These are phyloP conservation scores for Diachasma alloeum DNA, from an alignment of 1,140 invertebrate species.

Conservation along the genomic window DNA sequence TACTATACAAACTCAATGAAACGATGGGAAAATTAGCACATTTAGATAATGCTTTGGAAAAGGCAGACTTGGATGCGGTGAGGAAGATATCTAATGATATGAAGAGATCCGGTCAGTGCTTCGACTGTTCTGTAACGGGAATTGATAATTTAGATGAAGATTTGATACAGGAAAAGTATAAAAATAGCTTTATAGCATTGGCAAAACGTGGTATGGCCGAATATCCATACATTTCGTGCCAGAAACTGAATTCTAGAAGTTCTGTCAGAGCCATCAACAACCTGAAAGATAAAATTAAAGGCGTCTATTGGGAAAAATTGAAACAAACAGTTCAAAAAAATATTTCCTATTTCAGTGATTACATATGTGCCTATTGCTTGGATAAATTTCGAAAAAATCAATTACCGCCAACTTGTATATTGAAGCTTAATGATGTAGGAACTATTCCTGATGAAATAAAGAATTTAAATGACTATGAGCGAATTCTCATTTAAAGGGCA, in stretches of 20 bases:
- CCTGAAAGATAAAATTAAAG: not conserved
- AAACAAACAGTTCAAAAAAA: constrained; percentile 14
- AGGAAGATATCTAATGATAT: not conserved
- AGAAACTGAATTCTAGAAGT: constrained; percentile 14
- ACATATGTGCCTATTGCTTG: too few species aligned
- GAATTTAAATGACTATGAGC: too few species aligned
- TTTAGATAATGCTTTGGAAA: constrained; percentile 5
- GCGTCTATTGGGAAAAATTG: not conserved
- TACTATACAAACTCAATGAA: not conserved
- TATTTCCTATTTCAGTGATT: constrained; percentile 14
- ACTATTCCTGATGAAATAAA: too few species aligned
- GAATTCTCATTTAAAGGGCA: too few species aligned
- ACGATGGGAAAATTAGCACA: not conserved
- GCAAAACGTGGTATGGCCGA: constrained; percentile 3
- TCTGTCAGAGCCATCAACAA: not conserved
- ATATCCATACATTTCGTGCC: constrained; percentile 18
- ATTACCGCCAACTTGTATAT: not conserved
- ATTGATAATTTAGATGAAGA: too few species aligned
- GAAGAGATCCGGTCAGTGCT: not conserved
- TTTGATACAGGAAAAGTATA: too few species aligned
- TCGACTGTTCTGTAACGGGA: not conserved
- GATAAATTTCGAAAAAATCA: not conserved
- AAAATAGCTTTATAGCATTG: constrained; percentile 2
- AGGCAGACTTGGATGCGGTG: not conserved
- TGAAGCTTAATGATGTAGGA: not conserved